These are phyloP conservation scores for Dolichotis patagonum DNA, from an alignment of 2,113 vertebrate species.

Conservation along the genomic window DNA sequence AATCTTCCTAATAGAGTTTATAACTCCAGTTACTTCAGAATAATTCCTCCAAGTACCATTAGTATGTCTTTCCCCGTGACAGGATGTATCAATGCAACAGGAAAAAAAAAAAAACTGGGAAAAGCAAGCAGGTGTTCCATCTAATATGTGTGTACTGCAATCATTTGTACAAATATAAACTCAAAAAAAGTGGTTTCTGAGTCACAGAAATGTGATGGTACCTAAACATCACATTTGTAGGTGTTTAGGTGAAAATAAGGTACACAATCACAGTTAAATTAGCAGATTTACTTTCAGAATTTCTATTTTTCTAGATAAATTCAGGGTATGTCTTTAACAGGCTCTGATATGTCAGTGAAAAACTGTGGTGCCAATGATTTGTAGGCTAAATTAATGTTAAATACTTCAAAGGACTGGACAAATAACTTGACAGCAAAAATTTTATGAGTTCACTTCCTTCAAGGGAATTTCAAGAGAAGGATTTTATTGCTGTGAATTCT, in stretches of 20 bases:
- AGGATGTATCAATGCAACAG: fast-evolving
- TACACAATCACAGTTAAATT: slow-evolving; percentile 63
- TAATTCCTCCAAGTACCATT: not conserved
- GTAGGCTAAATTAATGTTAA: slow-evolving; percentile 87
- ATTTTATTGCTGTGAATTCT: slow-evolving; percentile 91
- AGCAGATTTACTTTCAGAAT: slow-evolving; percentile 78
- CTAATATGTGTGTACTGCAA: slow-evolving; percentile 39
- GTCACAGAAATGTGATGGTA: not conserved
- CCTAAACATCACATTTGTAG: no score
- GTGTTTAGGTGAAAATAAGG: slow-evolving; percentile 15
- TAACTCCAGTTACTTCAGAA: not conserved
- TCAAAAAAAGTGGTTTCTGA: not conserved
- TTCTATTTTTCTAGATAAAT: not conserved
- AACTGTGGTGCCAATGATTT: slow-evolving; percentile 85
- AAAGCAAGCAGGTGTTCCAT: not conserved
- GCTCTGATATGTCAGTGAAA: slow-evolving; percentile 84
- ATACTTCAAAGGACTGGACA: slow-evolving; percentile 88
- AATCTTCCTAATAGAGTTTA: not conserved
- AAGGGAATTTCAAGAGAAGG: slow-evolving; percentile 85
- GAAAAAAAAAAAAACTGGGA: not conserved
- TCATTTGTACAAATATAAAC: not conserved
- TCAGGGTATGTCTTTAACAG: slow-evolving; percentile 81
- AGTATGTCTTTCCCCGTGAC: not conserved
- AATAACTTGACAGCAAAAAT: slow-evolving; percentile 87
- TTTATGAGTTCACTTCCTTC: slow-evolving; percentile 88